Conservation (phyloP, 2,888 invertebrate genomes). For the Lymantria dispar region DNA sequence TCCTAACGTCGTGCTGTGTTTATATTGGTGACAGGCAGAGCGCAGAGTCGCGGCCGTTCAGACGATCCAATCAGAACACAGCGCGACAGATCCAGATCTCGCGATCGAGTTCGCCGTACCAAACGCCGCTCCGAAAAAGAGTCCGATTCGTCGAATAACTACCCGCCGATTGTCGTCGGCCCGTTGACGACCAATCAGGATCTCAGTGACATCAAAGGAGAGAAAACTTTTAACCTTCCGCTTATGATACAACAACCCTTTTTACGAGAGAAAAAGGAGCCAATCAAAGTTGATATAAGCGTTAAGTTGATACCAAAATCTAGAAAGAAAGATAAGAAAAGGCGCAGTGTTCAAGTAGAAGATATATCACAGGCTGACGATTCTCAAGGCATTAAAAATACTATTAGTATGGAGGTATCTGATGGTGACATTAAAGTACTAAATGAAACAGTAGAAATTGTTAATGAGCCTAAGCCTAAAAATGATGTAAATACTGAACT, state of each 20-base stretch:
- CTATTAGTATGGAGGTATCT: constrained; percentile 73
- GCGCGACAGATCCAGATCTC: constrained; percentile 73
- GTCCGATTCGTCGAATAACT: constrained; percentile 82
- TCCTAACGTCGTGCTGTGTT: constrained; percentile 82
- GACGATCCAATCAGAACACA: constrained; percentile 83
- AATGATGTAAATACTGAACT: not conserved
- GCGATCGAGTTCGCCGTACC: constrained; percentile 63
- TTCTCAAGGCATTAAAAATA: constrained; percentile 62
- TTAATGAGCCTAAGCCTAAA: constrained; percentile 41
- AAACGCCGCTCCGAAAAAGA: constrained; percentile 79
- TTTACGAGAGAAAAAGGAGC: constrained; percentile 85
- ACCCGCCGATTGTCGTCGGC: constrained; percentile 72
- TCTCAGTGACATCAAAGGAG: constrained; percentile 67
- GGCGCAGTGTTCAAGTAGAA: constrained; percentile 54
- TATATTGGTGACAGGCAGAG: constrained; percentile 82
- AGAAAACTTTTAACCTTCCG: constrained; percentile 72
- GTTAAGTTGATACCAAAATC: constrained; percentile 87
- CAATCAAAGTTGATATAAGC: constrained; percentile 90
- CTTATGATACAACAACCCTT: constrained; percentile 82
- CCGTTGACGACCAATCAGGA: constrained; percentile 79
- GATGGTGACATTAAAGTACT: constrained; percentile 61
- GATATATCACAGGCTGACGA: constrained; percentile 50
- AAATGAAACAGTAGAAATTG: constrained; percentile 58
- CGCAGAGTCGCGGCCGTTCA: constrained; percentile 80
- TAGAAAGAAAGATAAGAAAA: constrained; percentile 69